Conservation (phyloP, 2,888 invertebrate genomes). For the Hemithea aestivaria region DNA sequence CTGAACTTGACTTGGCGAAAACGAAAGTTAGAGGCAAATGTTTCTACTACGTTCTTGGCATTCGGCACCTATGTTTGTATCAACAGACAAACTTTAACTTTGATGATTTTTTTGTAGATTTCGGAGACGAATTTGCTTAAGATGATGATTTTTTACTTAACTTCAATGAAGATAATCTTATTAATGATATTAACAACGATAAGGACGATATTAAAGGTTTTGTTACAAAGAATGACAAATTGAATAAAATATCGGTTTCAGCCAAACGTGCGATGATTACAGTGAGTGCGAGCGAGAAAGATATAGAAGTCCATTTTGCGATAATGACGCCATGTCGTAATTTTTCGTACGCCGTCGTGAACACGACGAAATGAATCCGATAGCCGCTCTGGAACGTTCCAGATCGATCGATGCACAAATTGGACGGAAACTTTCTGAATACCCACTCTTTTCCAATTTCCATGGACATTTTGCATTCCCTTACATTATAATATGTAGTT, state of each 20-base stretch:
- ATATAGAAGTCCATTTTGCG: conserved; percentile 39
- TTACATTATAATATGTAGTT: no score
- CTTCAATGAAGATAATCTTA: background rate
- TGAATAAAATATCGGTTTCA: conserved; percentile 30
- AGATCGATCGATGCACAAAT: conserved; percentile 1
- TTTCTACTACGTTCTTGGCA: conserved; percentile 72
- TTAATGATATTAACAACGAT: background rate
- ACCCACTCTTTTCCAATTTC: no score
- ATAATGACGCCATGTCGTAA: conserved; percentile 33
- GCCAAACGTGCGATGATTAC: conserved; percentile 23
- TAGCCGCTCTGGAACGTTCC: background rate
- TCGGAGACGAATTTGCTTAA: conserved; percentile 3
- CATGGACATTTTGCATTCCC: no score
- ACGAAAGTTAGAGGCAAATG: conserved; percentile 74
- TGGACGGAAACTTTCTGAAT: background rate
- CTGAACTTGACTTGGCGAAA: conserved; percentile 79
- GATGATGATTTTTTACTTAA: background rate
- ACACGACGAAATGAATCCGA: conserved; percentile 4
- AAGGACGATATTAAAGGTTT: background rate
- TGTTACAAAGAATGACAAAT: conserved; percentile 6
- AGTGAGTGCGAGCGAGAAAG: conserved; percentile 60
- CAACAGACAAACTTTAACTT: conserved; percentile 15
- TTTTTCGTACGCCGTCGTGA: conserved; percentile 15
- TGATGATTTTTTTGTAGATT: conserved; percentile 5
- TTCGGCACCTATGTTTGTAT: conserved; percentile 18